phyloP scores from a whole-genome alignment of 1,140 invertebrate species.

The Drosophila novamexicana region DNA sequence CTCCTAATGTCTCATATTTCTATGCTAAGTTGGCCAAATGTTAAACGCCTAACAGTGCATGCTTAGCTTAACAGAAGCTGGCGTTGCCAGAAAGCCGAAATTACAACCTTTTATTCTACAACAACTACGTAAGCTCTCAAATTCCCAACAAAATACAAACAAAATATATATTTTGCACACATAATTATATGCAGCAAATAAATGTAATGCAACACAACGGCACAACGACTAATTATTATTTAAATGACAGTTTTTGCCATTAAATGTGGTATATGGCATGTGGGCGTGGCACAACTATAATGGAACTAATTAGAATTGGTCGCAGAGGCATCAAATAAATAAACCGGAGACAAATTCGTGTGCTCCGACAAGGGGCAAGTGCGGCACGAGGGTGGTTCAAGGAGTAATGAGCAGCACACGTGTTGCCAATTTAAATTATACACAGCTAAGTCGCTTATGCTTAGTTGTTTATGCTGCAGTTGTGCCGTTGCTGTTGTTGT shows the following conservation, averaged over 20 bases:
- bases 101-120: background rate
- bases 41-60: background rate
- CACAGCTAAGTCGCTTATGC: constrained; percentile 26
- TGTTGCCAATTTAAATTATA: constrained; percentile 37
- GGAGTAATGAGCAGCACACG: constrained; percentile 33
- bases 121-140: too few relatives aligned
- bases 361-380: background rate
- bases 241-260: constrained; percentile 14
- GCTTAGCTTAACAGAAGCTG: background rate
- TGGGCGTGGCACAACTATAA: constrained; percentile 11
- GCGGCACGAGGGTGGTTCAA: background rate
- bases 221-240: constrained; percentile 35
- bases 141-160: background rate
- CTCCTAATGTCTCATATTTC: too few relatives aligned
- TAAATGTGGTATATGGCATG: background rate
- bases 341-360: constrained; percentile 8
- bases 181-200: background rate
- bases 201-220: background rate
- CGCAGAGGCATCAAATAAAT: constrained; percentile 17
- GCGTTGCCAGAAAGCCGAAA: background rate
- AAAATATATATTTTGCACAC: background rate
- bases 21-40: background rate
- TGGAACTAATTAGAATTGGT: constrained; percentile 31
- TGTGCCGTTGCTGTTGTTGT: constrained; percentile 13
- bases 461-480: constrained; percentile 18